Conservation (phyloP, 2,888 invertebrate species). For the Uloborus plumipes region DNA sequence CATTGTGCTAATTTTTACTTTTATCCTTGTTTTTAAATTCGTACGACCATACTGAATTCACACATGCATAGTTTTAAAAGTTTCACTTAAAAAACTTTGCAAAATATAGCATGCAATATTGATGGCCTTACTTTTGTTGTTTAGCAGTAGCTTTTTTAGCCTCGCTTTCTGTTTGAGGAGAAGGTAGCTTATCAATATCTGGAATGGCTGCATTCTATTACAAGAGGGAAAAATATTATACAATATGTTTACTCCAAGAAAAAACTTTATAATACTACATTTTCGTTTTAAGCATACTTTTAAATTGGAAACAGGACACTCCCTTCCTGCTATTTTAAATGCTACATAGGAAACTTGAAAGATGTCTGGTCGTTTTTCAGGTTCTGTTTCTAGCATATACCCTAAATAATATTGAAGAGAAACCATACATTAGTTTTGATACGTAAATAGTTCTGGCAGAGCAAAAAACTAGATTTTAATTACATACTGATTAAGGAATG, state of each 20-base stretch:
- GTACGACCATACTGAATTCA: no score
- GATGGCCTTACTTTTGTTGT: constrained; percentile 47
- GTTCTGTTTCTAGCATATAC: constrained; percentile 87
- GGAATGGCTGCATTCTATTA: constrained; percentile 73
- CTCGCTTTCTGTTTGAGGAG: constrained; percentile 81
- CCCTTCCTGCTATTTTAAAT: constrained; percentile 76
- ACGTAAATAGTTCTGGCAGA: neutral
- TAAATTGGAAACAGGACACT: constrained; percentile 85
- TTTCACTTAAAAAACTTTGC: no score
- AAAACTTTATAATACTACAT: no score
- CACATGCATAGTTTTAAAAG: no score
- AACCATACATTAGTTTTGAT: neutral
- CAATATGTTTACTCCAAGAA: neutral
- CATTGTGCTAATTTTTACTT: no score
- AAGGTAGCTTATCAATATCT: constrained; percentile 77
- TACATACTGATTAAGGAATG: constrained; percentile 81
- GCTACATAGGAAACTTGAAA: constrained; percentile 66
- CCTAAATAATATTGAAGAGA: constrained; percentile 72
- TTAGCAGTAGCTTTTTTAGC: constrained; percentile 68
- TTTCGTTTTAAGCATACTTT: constrained; percentile 71
- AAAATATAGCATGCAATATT: no score
- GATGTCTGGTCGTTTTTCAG: constrained; percentile 84
- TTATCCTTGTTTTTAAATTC: no score
- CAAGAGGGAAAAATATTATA: neutral
- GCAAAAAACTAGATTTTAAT: neutral